Conservation (phyloP, 1,140 invertebrate genomes). For the Trichonephila clavipes region DNA sequence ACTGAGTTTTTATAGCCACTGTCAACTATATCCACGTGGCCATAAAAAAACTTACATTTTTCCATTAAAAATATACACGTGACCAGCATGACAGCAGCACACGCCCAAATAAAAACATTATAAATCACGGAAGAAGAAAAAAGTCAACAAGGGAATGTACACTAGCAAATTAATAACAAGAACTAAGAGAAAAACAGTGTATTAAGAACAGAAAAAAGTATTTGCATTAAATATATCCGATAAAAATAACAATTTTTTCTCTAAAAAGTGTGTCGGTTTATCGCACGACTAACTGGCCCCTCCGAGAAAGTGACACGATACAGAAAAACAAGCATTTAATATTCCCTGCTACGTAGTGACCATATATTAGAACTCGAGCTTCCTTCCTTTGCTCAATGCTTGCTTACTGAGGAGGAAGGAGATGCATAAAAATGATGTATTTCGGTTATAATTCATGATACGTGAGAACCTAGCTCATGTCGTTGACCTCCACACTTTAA, state of each 20-base stretch:
- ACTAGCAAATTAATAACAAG: background rate
- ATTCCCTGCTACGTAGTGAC: background rate
- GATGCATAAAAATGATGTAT: conserved; percentile 46
- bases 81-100: background rate
- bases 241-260: background rate
- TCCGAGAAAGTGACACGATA: conserved; percentile 1
- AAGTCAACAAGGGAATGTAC: background rate
- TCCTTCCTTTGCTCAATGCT: background rate
- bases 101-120: conserved; percentile 7
- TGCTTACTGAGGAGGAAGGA: conserved; percentile 3
- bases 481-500: background rate
- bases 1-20: background rate
- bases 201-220: background rate
- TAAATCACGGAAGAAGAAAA: background rate
- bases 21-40: background rate
- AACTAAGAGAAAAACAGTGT: background rate
- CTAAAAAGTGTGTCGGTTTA: background rate
- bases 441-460: conserved; percentile 60
- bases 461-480: conserved; percentile 18
- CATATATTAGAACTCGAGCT: background rate
- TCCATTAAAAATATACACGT: background rate
- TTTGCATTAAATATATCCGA: conserved; percentile 2
- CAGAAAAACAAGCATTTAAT: conserved; percentile 26
- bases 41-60: background rate
- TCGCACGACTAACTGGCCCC: background rate